phyloP scores from a whole-genome alignment of 2,797 vertebrate genomes.

The Harpagifer antarcticus region DNA sequence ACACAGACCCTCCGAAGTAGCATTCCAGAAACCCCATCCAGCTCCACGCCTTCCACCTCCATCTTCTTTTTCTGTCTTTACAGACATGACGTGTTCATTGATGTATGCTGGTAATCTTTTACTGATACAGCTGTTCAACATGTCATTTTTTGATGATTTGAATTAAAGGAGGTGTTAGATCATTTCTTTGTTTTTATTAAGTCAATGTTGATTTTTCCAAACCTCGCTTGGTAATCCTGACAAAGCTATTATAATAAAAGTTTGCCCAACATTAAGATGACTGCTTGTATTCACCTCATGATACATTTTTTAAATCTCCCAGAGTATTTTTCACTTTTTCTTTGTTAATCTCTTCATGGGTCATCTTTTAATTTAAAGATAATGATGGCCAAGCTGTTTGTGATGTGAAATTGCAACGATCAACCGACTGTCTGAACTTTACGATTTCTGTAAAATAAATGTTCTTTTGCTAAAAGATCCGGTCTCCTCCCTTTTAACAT shows the following conservation, averaged over 20 bases:
- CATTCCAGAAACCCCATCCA: background rate
- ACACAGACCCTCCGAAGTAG: constrained; percentile 98
- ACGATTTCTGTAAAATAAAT: constrained; percentile 73
- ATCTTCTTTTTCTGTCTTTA: constrained; percentile 14
- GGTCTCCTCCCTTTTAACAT: background rate
- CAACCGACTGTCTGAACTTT: constrained; percentile 22
- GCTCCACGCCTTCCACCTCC: background rate
- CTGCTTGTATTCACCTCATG: background rate
- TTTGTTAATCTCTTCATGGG: background rate
- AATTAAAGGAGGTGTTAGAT: background rate
- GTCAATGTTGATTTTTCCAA: background rate
- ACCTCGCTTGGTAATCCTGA: background rate
- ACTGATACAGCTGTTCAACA: background rate
- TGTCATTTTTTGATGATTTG: background rate
- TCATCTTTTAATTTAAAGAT: constrained; percentile 34
- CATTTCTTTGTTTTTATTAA: background rate
- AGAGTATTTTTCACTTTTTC: background rate
- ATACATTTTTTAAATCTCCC: background rate
- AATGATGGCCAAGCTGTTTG: background rate
- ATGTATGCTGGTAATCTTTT: background rate
- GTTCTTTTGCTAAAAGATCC: constrained; percentile 44
- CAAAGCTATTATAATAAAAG: background rate
- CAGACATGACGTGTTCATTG: constrained; percentile 8
- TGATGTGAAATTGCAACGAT: background rate
- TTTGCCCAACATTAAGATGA: background rate